Percentiles rank a stretch among this genome's conserved stretches.
These are phyloP conservation scores for Ectemnius continuus DNA, from an alignment of 2,888 invertebrate species.

Conservation along the genomic window DNA sequence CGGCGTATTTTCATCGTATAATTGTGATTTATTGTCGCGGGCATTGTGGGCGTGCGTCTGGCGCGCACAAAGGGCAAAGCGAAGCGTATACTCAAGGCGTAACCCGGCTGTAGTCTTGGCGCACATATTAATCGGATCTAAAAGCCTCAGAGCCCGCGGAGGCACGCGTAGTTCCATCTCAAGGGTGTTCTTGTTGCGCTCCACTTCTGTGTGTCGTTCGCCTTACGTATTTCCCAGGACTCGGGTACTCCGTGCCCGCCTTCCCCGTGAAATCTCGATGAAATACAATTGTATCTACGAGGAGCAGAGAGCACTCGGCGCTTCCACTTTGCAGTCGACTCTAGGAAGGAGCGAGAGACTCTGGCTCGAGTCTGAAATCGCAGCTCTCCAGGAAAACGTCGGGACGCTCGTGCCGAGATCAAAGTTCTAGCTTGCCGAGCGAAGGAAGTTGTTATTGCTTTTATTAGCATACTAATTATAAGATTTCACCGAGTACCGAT, in stretches of 20 bases:
- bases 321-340: constrained; percentile 6
- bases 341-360: neutral
- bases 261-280: constrained; percentile 1
- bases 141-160: constrained; percentile 25
- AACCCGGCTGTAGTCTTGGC: constrained; percentile 34
- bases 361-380: neutral
- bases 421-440: constrained; percentile 12
- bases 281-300: constrained; percentile 44
- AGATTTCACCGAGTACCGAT: constrained; percentile 26
- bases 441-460: constrained; percentile 39
- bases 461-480: constrained; percentile 43
- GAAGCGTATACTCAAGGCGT: constrained; percentile 1
- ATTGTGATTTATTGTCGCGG: constrained; percentile 46
- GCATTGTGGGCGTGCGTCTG: constrained; percentile 16
- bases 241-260: neutral
- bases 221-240: constrained; percentile 22
- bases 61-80: constrained; percentile 14
- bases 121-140: constrained; percentile 55
- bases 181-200: neutral
- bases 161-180: constrained; percentile 18
- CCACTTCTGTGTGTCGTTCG: constrained; percentile 18
- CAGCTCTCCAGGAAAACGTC: neutral
- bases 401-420: constrained; percentile 18
- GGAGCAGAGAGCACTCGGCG: constrained; percentile 16
- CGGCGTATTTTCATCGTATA: constrained; percentile 42